These are phyloP conservation scores for Muscicapa comitata DNA, from an alignment of 2,797 vertebrate species.

Conservation along the genomic window DNA sequence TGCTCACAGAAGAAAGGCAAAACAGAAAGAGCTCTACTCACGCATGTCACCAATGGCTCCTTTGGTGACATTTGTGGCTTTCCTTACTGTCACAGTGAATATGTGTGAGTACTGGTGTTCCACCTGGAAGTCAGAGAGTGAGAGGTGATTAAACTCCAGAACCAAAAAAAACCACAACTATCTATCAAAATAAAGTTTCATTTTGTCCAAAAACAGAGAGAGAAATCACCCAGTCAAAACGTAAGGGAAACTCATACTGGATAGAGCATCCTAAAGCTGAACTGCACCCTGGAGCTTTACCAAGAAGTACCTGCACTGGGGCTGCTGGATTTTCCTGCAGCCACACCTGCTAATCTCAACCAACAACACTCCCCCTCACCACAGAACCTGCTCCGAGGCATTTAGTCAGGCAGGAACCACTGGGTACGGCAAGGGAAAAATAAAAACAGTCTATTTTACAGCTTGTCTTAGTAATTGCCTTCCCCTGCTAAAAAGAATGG, in stretches of 20 bases:
- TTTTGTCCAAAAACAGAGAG: background rate
- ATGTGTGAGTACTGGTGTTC: slow-evolving; percentile 95
- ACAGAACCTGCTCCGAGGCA: slow-evolving; percentile 27
- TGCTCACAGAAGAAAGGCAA: background rate
- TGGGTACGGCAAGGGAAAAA: background rate
- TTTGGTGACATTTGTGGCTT: slow-evolving; percentile 92
- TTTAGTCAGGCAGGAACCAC: slow-evolving; percentile 11
- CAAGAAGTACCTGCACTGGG: slow-evolving; percentile 10
- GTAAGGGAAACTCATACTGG: slow-evolving; percentile 60
- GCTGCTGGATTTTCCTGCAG: slow-evolving; percentile 29
- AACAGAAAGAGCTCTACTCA: slow-evolving; percentile 77
- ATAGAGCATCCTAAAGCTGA: slow-evolving; percentile 62
- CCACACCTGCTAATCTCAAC: slow-evolving; percentile 41
- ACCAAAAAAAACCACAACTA: background rate
- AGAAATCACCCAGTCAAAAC: slow-evolving; percentile 2
- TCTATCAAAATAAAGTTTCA: background rate
- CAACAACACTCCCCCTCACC: slow-evolving; percentile 52
- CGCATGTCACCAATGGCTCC: slow-evolving; percentile 92
- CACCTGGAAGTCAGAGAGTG: slow-evolving; percentile 81
- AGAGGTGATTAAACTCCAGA: slow-evolving; percentile 10
- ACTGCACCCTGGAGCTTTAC: slow-evolving; percentile 38
- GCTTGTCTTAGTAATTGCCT: background rate
- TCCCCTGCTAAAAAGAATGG: background rate
- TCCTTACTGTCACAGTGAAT: slow-evolving; percentile 86
- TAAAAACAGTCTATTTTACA: background rate